Percentiles rank a stretch among this genome's conserved stretches.
Conservation (phyloP, 2,888 invertebrate genomes). For the Ophioninae sp. region DNA sequence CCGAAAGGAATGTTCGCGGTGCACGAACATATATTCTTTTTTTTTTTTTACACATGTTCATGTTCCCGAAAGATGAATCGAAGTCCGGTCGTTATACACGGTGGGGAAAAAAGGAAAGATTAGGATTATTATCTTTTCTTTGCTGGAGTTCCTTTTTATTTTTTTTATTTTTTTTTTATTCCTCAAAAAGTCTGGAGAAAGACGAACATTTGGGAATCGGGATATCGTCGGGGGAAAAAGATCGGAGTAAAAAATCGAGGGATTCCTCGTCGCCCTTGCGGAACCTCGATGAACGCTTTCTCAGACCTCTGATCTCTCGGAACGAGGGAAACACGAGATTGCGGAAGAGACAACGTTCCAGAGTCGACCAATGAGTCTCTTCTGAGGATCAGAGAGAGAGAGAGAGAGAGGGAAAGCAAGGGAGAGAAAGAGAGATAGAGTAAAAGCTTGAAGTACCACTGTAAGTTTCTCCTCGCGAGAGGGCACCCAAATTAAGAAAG, state of each 20-base stretch:
- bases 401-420: background rate
- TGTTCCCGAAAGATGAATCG: constrained; percentile 53
- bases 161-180: background rate
- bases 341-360: constrained; percentile 43
- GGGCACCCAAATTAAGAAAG: constrained; percentile 50
- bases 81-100: constrained; percentile 50
- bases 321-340: constrained; percentile 54
- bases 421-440: constrained; percentile 5
- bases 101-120: constrained; percentile 4
- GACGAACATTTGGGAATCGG: too few species aligned
- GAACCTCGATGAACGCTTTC: constrained; percentile 26
- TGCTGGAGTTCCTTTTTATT: background rate
- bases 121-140: background rate
- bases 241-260: constrained; percentile 47
- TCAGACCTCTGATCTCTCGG: constrained; percentile 53
- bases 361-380: constrained; percentile 20
- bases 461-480: constrained; percentile 56
- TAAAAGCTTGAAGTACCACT: constrained; percentile 19
- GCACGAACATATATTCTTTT: constrained; percentile 12
- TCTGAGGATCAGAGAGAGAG: too few species aligned
- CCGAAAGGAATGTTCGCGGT: constrained; percentile 71
- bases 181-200: background rate
- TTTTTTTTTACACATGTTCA: constrained; percentile 1
- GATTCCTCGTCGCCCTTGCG: constrained; percentile 44
- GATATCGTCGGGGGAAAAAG: constrained; percentile 53